Evolutionary conservation across 2,888 invertebrate species (phyloP), one percentile per base, ranked within the genome.

Genomic region (Hoplodrina blanda): DNA sequence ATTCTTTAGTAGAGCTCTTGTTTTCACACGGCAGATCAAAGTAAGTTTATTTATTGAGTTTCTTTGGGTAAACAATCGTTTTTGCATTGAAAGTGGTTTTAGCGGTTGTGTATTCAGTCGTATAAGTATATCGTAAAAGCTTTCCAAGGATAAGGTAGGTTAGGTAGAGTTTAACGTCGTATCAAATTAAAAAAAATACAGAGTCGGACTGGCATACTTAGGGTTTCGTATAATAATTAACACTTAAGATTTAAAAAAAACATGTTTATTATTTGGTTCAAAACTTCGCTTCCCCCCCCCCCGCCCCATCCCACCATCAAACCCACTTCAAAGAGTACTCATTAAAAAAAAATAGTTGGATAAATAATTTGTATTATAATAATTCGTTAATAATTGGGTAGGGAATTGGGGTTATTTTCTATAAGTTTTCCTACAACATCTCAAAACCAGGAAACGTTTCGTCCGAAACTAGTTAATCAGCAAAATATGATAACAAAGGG

Each of bases 11-110:
- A 17, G 50, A 54, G 25, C 33, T 20, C 46, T 52, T 72, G 68
- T 72, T 73, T 71, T 56, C 55, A 61, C 53, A 37, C 41, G 57
- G 30, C 37, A 37, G 69, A 72, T 83, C 84, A 81, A 82, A 83
- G 76, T n/a, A 33, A 52, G 20, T 60, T 50, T 70, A 30, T 70
- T 67, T 74, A 63, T 68, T 53, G 64, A 55, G 52, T 54, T 59
- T 19, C 57, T 67, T 67, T 67, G 20, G 8, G 15, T 59, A 61
- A 69, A 63, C 61, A 78, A 66, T 62, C n/a, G 64, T 67, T 81
- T 73, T 78, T 54, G 30, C 55, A 54, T 59, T 53, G 41, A 49
- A 81, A 67, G 20, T 81, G 56, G 57, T 71, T 71, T 59, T 1
- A 50, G 49, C 13, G 10, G 19, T 50, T 68, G 49, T 33, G 37